Evolutionary conservation across 2,888 invertebrate genomes (phyloP).

Genomic region (Acrobasis repandana): DNA sequence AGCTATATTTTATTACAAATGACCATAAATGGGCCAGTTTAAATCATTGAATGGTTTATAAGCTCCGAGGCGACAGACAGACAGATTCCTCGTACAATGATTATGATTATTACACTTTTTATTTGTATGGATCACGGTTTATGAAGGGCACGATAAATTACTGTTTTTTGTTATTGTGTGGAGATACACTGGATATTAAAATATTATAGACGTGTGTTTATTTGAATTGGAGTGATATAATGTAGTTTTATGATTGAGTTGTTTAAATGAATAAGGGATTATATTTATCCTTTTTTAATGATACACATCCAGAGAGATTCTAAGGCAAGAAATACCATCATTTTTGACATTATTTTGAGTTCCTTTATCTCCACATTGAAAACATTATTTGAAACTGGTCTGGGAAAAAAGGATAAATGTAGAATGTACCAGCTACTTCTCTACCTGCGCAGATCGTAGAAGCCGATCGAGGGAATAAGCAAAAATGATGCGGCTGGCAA

Average conservation of each 20-base stretch:
- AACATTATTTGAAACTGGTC: too few relatives aligned
- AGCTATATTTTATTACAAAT: constrained; percentile 26
- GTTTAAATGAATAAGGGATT: neutral
- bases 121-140: constrained; percentile 16
- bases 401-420: too few relatives aligned
- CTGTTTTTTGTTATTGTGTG: neutral
- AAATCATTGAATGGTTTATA: constrained; percentile 30
- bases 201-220: neutral
- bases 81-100: constrained; percentile 18
- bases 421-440: too few relatives aligned
- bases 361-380: too few relatives aligned
- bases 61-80: constrained; percentile 22
- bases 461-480: too few relatives aligned
- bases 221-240: neutral
- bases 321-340: too few relatives aligned
- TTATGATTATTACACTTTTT: constrained; percentile 19
- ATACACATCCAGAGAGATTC: too few relatives aligned
- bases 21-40: constrained; percentile 27
- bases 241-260: neutral
- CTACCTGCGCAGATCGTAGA: too few relatives aligned
- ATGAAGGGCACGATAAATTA: constrained; percentile 12
- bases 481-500: too few relatives aligned
- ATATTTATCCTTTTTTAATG: too few relatives aligned
- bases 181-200: neutral
- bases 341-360: too few relatives aligned